Evolutionary conservation across 2,113 vertebrate species (phyloP).

Genomic region (Trogon surrucura): DNA sequence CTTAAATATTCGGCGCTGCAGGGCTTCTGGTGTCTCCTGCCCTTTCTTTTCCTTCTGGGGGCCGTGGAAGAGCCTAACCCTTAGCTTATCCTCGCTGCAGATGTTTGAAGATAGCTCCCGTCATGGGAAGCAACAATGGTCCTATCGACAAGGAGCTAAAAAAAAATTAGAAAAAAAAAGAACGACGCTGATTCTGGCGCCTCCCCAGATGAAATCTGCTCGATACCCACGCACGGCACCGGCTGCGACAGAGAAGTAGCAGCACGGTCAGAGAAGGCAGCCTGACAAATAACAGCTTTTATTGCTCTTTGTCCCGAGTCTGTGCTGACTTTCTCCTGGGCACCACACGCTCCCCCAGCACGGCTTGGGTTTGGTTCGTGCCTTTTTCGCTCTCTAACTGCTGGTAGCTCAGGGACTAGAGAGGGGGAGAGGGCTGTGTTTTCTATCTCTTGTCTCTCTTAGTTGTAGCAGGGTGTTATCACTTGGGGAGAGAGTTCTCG

Average conservation of each 20-base stretch:
- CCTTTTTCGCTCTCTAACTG: background rate
- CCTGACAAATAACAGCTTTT: background rate
- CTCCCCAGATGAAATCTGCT: background rate
- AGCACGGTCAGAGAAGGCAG: background rate
- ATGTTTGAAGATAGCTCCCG: background rate
- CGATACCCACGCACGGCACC: background rate
- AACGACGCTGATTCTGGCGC: background rate
- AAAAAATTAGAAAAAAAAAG: background rate
- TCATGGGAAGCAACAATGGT: background rate
- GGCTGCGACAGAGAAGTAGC: background rate
- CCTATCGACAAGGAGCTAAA: background rate
- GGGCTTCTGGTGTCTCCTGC: slow-evolving; percentile 14
- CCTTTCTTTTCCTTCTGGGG: background rate
- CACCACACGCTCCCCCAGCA: background rate
- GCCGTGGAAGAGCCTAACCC: background rate
- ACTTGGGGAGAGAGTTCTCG: background rate
- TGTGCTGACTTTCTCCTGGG: background rate
- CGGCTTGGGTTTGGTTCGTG: fast-evolving
- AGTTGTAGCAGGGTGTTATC: background rate
- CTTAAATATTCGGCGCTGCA: background rate
- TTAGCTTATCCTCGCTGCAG: background rate
- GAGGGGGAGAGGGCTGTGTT: background rate
- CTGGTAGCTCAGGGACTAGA: background rate
- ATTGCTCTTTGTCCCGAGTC: background rate
- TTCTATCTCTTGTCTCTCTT: background rate